Base-by-base conservation (phyloP, 1,140 invertebrate genomes). In the Atta cephalotes region DNA sequence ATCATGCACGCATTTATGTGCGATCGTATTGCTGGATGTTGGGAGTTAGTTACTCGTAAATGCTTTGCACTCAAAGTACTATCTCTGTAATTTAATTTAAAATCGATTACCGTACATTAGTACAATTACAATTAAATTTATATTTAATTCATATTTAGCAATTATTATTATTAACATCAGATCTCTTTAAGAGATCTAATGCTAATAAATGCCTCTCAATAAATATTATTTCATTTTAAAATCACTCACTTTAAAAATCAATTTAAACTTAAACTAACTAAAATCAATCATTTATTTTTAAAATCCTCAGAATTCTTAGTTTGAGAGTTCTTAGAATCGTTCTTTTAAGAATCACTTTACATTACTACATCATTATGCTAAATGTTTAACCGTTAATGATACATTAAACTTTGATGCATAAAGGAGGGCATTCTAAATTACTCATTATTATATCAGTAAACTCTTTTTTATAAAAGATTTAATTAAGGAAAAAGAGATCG, bases 11-110 rank as follows among this genome's bases (percentile, higher is more conserved):
- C 25, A 51, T 62, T 74, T 63, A 84, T 18, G 25, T 45, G 7
- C 65, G 49, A 81, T 49, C 56, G 14, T 79, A 66, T 66, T n/a
- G 25, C 35, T 49, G 21, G 10, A 51, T 62, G 70, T 74, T 58
- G 21, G 21, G 12, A 49, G 53, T 72, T 56, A 16, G 14, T 56
- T 31, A 21, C 18, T 71, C 65, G 45, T 81, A 81, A 71, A 71
- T 49, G 45, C 25, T 51, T 49, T 21, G n/a, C 10, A 21, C 45
- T 66, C 45, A 10, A 35, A 28, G 39, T 18, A 7, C 1, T 16
- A 56, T 39, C 31, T 66, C 10, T 21, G 31, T 31, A 70, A 35
- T 70, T 56, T 80, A 53, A 56, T 70, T 25, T 12, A 25, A 80
- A 12, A 39, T 35, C 28, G 45, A n/a, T 7, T 49, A 14, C 7